Conservation (phyloP, 2,113 vertebrate genomes). For the Sylvia atricapilla region DNA sequence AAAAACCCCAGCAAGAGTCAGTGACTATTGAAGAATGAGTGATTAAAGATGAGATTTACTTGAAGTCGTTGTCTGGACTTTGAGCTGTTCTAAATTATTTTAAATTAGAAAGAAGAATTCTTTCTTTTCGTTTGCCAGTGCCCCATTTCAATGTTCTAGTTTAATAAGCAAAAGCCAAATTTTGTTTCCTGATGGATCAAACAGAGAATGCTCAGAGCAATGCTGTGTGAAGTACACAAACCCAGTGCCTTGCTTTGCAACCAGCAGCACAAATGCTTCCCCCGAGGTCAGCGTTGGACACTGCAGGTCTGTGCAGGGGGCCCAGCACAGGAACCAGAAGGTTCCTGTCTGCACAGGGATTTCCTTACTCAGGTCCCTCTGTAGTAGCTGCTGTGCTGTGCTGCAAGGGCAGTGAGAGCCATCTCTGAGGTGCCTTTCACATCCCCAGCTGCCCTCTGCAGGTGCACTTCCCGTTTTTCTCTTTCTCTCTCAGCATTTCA, state of each 20-base stretch:
- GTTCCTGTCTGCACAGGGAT: background rate
- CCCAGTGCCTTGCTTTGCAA: background rate
- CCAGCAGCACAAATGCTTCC: background rate
- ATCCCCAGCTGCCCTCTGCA: background rate
- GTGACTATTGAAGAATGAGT: background rate
- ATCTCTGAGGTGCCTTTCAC: background rate
- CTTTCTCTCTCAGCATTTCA: background rate
- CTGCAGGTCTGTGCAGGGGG: background rate
- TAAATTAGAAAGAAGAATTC: background rate
- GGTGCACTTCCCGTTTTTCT: background rate
- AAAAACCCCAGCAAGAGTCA: background rate
- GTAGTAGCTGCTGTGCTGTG: background rate
- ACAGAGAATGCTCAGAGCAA: background rate
- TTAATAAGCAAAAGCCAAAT: background rate
- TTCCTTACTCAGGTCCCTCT: background rate
- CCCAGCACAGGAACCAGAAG: background rate
- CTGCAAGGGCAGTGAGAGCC: background rate
- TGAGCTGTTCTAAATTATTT: background rate
- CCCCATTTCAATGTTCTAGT: background rate
- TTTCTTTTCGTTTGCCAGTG: background rate
- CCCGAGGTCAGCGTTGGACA: background rate
- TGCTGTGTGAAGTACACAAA: background rate
- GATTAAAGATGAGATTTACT: background rate
- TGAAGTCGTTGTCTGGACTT: background rate
- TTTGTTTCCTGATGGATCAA: background rate